Conservation (phyloP, 2,797 vertebrate species). For the Hybognathus amarus region DNA sequence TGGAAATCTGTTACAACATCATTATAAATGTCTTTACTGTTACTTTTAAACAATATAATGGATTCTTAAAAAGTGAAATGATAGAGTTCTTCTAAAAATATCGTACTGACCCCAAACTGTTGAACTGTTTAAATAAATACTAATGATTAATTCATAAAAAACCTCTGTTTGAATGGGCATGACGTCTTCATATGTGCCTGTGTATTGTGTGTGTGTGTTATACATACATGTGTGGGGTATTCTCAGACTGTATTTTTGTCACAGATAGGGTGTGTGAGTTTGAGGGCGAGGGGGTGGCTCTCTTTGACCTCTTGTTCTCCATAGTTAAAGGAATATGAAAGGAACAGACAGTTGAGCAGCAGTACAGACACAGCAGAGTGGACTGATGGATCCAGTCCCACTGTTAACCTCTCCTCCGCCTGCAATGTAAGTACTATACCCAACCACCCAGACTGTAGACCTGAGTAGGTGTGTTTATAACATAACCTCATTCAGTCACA, state of each 20-base stretch:
- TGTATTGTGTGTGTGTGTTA: slow-evolving; percentile 23
- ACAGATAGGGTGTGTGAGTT: slow-evolving; percentile 38
- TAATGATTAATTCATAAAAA: background rate
- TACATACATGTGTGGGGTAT: slow-evolving; percentile 54
- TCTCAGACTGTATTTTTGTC: slow-evolving; percentile 28
- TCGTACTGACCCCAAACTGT: background rate
- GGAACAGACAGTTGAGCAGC: slow-evolving; percentile 85
- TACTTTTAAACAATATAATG: too few species aligned
- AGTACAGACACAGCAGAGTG: slow-evolving; percentile 87
- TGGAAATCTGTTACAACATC: too few species aligned
- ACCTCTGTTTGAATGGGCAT: background rate
- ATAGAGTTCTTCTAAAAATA: background rate
- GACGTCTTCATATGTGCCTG: background rate
- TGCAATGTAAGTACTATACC: slow-evolving; percentile 90
- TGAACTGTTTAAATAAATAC: background rate
- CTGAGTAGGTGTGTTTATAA: slow-evolving; percentile 1
- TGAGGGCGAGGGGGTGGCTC: slow-evolving; percentile 63
- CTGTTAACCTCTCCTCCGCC: slow-evolving; percentile 90
- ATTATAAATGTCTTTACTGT: too few species aligned
- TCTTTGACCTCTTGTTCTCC: slow-evolving; percentile 85
- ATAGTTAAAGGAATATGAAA: slow-evolving; percentile 99
- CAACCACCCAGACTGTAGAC: slow-evolving; percentile 45
- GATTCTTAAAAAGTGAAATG: background rate
- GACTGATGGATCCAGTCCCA: slow-evolving; percentile 87
- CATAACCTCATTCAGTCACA: slow-evolving; percentile 36